These are phyloP conservation scores for Syrmaticus mikado DNA, from an alignment of 2,113 vertebrate species.

Conservation along the genomic window DNA sequence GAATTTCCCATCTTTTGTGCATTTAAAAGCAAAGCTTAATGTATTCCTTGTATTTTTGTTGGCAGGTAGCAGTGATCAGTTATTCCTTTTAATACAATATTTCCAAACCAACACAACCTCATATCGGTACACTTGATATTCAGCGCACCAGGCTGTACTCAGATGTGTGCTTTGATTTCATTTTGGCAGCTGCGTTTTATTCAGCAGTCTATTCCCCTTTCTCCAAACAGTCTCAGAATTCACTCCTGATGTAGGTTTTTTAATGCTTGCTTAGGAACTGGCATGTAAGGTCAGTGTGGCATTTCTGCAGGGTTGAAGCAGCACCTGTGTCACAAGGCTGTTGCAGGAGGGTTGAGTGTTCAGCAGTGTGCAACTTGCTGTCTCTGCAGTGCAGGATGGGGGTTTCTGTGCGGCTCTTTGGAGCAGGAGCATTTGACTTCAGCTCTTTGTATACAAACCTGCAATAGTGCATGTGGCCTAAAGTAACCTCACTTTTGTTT, in stretches of 20 bases:
- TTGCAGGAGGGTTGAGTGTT: background rate
- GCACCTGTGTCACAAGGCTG: background rate
- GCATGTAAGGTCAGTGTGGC: background rate
- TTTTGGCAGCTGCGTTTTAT: conserved; percentile 1
- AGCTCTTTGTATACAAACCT: fast-evolving
- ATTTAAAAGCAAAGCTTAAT: background rate
- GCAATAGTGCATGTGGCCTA: background rate
- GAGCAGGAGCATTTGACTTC: fast-evolving
- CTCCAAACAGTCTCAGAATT: background rate
- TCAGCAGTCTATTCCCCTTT: background rate
- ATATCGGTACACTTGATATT: background rate
- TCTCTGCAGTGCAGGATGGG: fast-evolving
- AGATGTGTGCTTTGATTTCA: background rate
- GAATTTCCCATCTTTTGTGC: background rate
- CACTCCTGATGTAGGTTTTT: background rate
- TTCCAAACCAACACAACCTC: background rate
- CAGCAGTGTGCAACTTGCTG: fast-evolving
- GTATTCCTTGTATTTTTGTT: background rate
- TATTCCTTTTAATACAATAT: conserved; percentile 51
- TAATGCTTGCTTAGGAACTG: background rate
- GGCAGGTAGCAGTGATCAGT: conserved; percentile 19
- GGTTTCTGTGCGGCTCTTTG: background rate
- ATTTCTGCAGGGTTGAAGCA: background rate
- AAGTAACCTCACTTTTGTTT: conserved; percentile 10
- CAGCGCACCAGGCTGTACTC: background rate